Evolutionary conservation across 2,113 vertebrate species (phyloP), one percentile per base, ranked within the genome.

Genomic region (Reinhardtius hippoglossoides): DNA sequence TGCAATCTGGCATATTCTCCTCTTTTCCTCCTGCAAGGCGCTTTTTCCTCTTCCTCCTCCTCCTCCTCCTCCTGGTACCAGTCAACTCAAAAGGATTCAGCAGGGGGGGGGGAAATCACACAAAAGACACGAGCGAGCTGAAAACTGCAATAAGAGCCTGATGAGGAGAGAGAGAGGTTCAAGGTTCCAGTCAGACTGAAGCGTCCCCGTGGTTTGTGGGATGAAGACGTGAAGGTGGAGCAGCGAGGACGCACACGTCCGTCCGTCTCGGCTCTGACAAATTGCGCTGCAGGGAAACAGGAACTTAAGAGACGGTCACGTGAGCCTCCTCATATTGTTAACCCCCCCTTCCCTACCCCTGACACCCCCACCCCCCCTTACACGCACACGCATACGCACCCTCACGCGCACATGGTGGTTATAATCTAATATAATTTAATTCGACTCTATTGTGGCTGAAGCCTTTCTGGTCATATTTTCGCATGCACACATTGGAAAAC

Each of bases 271-370:
- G 77, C 88, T 84, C 88, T 74, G 86, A 89, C 88, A 85, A 84
- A 92, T 52, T 90, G 84, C 89, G 92, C 94, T 87, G 94, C 95
- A 89, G 93, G 88, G 93, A 92, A 93, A 92, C 90, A 78, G 88
- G 95, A 92, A 92, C 84, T 90, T 91, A 92, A 90, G 89, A 86
- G 86, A 90, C 87, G 58, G 91, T 94, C 94, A 93, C 91, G 79
- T 88, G 88, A 92, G 81, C 85, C 94, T 92, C 94, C 95, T 91
- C 95, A 92, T 65, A 83, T 87, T 92, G 91, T 85, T 81, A 80
- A 80, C 88, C 85, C 26, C 20, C 31, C n/a, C 52, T 31, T 31
- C 23, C 31, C 21, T 74, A 37, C 13, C 35, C 35, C 24, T 57
- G 55, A 18, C 5, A 52, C 44, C 26, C 23, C 73, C 42, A 3